Evolutionary conservation across 2,888 invertebrate species (phyloP).

Genomic region (Metacarcinus magister): DNA sequence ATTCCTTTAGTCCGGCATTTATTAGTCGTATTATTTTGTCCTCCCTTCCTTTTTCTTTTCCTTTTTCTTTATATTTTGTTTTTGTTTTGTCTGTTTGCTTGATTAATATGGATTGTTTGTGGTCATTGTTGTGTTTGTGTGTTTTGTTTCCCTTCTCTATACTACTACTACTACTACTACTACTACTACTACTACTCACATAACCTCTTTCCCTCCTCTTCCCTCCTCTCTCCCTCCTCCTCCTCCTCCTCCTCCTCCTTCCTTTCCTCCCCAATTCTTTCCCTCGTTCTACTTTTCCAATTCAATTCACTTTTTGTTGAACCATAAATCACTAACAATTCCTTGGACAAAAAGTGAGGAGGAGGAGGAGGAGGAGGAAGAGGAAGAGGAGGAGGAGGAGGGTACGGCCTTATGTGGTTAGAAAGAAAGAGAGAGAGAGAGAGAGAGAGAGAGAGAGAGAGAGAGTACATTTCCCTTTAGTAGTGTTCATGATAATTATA

Average conservation of each 20-base stretch:
- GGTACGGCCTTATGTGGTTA: not conserved
- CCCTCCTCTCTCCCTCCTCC: not conserved
- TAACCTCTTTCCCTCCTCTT: too few relatives aligned
- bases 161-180: not conserved
- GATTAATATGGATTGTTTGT: not conserved
- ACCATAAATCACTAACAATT: constrained; percentile 59
- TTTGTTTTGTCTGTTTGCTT: not conserved
- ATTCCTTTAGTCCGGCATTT: too few relatives aligned
- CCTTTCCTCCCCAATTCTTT: not conserved
- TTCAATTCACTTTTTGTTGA: constrained; percentile 58
- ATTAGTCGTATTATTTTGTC: not conserved
- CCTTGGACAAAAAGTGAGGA: not conserved
- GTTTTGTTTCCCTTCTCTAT: not conserved
- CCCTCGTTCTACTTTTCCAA: constrained; percentile 53
- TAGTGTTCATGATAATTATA: not conserved
- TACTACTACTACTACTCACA: not conserved
- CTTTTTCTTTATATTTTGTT: not conserved
- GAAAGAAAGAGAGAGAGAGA: not conserved
- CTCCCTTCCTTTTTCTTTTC: not conserved
- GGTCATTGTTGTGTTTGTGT: not conserved
- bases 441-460: too few relatives aligned
- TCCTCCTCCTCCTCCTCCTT: not conserved
- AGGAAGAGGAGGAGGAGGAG: not conserved
- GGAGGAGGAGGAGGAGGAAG: not conserved
- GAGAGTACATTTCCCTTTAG: too few relatives aligned